These are phyloP conservation scores for Leptinotarsa texana DNA, from an alignment of 1,140 invertebrate species.

Conservation along the genomic window DNA sequence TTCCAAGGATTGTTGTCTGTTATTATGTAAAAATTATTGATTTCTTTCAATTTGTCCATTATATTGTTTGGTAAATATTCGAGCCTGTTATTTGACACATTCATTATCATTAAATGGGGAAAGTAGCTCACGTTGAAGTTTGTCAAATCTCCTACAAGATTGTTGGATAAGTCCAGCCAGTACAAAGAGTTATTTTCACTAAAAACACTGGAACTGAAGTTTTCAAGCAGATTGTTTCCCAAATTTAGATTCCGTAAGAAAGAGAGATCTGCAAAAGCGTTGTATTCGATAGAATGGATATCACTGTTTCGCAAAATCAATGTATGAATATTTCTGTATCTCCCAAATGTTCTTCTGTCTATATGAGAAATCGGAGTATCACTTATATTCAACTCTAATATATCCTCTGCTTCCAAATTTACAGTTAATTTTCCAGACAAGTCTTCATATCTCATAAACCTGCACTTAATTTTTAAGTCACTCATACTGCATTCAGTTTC, in stretches of 20 bases:
- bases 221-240: constrained; percentile 31
- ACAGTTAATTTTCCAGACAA: neutral
- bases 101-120: constrained; percentile 26
- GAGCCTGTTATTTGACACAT: constrained; percentile 32
- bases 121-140: constrained; percentile 32
- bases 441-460: neutral
- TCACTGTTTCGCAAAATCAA: constrained; percentile 1
- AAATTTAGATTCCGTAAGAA: constrained; percentile 27
- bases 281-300: constrained; percentile 18
- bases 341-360: constrained; percentile 8
- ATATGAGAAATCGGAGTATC: constrained; percentile 4
- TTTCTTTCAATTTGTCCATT: constrained; percentile 27
- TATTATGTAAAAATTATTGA: constrained; percentile 30
- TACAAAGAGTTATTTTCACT: constrained; percentile 19
- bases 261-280: constrained; percentile 22
- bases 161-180: constrained; percentile 31
- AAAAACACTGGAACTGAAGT: constrained; percentile 23
- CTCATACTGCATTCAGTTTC: neutral
- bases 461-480: neutral
- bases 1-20: constrained; percentile 39
- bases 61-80: constrained; percentile 28
- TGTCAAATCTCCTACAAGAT: constrained; percentile 28
- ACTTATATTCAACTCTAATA: constrained; percentile 9
- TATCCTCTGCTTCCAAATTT: neutral
- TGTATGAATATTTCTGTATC: constrained; percentile 4